Base-by-base conservation (phyloP, 1,140 invertebrate species). In the Mamestra configurata region DNA sequence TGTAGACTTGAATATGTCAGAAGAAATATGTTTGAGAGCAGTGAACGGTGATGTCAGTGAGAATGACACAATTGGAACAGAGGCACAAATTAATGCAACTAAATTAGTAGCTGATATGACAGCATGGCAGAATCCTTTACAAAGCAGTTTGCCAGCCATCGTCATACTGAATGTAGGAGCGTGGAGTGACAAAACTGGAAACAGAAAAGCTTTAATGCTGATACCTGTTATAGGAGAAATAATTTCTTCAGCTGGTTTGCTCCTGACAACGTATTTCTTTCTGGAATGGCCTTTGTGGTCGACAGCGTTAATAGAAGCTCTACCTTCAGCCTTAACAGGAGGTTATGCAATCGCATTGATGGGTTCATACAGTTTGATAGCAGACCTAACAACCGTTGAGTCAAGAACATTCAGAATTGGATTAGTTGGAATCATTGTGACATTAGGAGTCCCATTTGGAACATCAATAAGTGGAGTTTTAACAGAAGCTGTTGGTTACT, bases 141-240 rank as follows among this genome's bases (percentile, higher is more conserved):
- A 96, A 80, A 96, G 95, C 76, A 88, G 95, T 27, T 87, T 96
- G 10, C 96, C 96, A n/a, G 93, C 96, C 0, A 80, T 96, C n/a
- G 86, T 96, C 4, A 95, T 96, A 27, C 79, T 96, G 71, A 95
- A 96, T 90, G 85, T 97, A 77, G 96, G 97, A 83, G 95, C 96
- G 35, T 96, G 96, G 96, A 96, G 96, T 84, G 96, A 96, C 83
- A 90, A 92, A 79, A 95, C 96, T 55, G 95, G 96, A 31, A 95
- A 95, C 70, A 89, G 97, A 75, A 97, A 97, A 92, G 90, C 95
- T 10, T 94, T 96, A 73, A 95, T 96, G 89, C 61, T 96, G 3
- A 75, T 96, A 40, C 95, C 96, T 4, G 91, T 96, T 6, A 77
- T 96, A 6, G 96, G 96, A 37, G 96, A 96, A 88, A 78, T 95